Percentiles rank a stretch among this genome's conserved stretches.
These are phyloP conservation scores for Ethmia dodecea DNA, from an alignment of 2,888 invertebrate species.

Conservation along the genomic window DNA sequence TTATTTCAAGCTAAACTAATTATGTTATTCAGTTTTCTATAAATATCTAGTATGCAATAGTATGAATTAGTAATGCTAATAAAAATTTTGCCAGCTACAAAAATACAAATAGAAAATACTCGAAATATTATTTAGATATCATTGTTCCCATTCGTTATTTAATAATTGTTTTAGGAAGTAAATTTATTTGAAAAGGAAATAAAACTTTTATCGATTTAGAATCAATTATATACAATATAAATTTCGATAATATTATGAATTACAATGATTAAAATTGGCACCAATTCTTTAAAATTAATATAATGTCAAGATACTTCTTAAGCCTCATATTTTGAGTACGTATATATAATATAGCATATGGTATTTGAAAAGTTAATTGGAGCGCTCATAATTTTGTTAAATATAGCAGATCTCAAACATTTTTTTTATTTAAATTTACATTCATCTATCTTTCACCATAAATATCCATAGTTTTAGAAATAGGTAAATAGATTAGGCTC, in stretches of 20 bases:
- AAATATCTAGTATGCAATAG: too few relatives aligned
- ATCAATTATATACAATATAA: constrained; percentile 11
- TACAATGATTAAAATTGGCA: constrained; percentile 51
- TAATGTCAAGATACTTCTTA: constrained; percentile 18
- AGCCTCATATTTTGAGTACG: constrained; percentile 13
- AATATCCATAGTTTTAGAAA: constrained; percentile 5
- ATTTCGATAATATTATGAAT: constrained; percentile 4
- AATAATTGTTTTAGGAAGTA: constrained; percentile 32
- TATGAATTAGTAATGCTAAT: too few relatives aligned
- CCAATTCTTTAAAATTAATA: constrained; percentile 34
- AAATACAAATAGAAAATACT: constrained; percentile 22
- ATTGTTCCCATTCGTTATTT: constrained; percentile 63
- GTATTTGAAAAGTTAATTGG: too few relatives aligned
- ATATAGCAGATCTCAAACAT: constrained; percentile 11
- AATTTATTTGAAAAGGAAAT: too few relatives aligned
- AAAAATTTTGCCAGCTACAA: constrained; percentile 19
- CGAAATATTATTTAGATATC: constrained; percentile 38
- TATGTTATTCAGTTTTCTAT: too few relatives aligned
- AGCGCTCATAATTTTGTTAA: neutral
- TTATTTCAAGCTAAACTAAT: too few relatives aligned
- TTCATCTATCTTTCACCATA: too few relatives aligned
- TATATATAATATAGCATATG: neutral
- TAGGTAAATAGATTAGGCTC: constrained; percentile 30
- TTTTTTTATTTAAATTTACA: constrained; percentile 8
- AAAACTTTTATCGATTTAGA: too few relatives aligned